Evolutionary conservation across 2,797 vertebrate genomes (phyloP).

Genomic region (Dendrocincla tyrannina): DNA sequence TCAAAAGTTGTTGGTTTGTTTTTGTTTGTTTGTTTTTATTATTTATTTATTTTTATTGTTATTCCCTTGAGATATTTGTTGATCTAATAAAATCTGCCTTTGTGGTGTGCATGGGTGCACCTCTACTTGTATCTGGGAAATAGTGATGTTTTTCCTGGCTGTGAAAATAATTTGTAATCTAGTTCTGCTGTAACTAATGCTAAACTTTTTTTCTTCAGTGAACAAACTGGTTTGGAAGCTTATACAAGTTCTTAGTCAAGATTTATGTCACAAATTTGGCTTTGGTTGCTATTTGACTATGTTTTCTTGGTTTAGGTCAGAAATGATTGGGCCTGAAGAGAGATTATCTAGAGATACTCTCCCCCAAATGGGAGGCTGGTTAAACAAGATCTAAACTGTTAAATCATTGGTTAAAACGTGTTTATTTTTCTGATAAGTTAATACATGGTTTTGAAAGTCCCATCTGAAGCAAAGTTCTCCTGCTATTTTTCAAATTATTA

Average conservation of each 20-base stretch:
- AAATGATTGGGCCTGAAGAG: background rate
- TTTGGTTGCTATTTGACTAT: background rate
- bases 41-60: too few species aligned
- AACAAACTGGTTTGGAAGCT: background rate
- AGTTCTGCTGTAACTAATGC: background rate
- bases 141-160: background rate
- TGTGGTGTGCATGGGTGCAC: background rate
- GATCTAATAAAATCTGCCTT: background rate
- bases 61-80: background rate
- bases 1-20: background rate
- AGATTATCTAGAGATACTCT: background rate
- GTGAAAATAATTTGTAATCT: background rate
- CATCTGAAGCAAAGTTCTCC: background rate
- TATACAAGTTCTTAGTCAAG: background rate
- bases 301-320: background rate
- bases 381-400: background rate
- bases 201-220: background rate
- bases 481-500: conserved; percentile 5
- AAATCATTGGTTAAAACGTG: conserved; percentile 5
- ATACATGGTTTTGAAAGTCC: conserved; percentile 4
- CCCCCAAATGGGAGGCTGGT: background rate
- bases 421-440: conserved; percentile 31
- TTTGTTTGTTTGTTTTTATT: too few species aligned
- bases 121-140: background rate
- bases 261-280: background rate